Evolutionary conservation across 2,888 invertebrate genomes (phyloP).

Genomic region (Phania funesta): DNA sequence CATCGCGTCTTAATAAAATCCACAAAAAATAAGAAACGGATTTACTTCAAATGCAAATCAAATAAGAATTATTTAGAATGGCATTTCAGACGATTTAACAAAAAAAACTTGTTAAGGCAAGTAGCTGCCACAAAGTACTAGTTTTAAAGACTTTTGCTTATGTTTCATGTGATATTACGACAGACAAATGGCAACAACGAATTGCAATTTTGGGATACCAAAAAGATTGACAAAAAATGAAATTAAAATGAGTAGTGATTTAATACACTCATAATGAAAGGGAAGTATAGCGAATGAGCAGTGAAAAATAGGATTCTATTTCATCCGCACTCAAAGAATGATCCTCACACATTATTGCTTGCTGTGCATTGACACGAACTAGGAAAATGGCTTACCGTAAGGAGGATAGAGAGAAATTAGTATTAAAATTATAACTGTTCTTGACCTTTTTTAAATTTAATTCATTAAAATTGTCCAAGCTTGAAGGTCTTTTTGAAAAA

Average conservation of each 20-base stretch:
- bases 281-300: conserved; percentile 44
- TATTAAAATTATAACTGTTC: no score
- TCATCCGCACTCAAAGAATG: no score
- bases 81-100: conserved; percentile 47
- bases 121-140: conserved; percentile 51
- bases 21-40: conserved; percentile 36
- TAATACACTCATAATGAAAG: neutral
- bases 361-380: no score
- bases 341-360: no score
- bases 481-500: no score
- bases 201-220: conserved; percentile 56
- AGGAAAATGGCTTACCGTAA: no score
- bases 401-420: no score
- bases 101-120: conserved; percentile 38
- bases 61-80: conserved; percentile 57
- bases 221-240: conserved; percentile 39
- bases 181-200: conserved; percentile 33
- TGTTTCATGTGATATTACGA: conserved; percentile 29
- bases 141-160: conserved; percentile 32
- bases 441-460: no score
- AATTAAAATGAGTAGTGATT: conserved; percentile 31
- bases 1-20: conserved; percentile 33
- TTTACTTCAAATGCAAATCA: conserved; percentile 62
- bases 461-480: no score
- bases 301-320: no score